Conservation (phyloP, 1,140 invertebrate genomes). For the Drosophila eugracilis region DNA sequence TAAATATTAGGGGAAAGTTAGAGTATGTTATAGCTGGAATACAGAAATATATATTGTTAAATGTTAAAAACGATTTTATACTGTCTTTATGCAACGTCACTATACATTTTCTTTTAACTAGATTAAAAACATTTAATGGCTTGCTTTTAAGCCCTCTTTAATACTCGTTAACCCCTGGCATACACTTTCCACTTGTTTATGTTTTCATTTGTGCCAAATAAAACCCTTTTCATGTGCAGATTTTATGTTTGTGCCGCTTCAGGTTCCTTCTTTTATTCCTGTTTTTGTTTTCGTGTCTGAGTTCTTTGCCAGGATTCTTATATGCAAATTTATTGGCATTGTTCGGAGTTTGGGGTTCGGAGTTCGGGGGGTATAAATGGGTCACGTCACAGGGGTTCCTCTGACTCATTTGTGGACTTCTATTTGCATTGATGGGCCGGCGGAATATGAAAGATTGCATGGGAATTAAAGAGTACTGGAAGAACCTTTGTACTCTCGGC, state of each 20-base stretch:
- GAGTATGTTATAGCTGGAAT: too few species aligned
- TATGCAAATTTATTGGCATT: slow-evolving; percentile 79
- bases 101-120: not conserved
- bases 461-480: slow-evolving; percentile 17
- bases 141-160: slow-evolving; percentile 1
- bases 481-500: slow-evolving; percentile 30
- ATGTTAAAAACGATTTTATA: too few species aligned
- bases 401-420: slow-evolving; percentile 27
- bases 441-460: slow-evolving; percentile 18
- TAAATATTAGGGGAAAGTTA: too few species aligned
- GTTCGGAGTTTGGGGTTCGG: slow-evolving; percentile 25
- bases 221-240: slow-evolving; percentile 70
- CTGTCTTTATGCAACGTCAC: too few species aligned
- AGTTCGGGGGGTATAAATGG: slow-evolving; percentile 34
- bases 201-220: slow-evolving; percentile 66
- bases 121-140: slow-evolving; percentile 2
- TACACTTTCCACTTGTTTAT: slow-evolving; percentile 52
- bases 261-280: slow-evolving; percentile 36
- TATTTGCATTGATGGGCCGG: slow-evolving; percentile 44
- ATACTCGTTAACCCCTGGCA: slow-evolving; percentile 9
- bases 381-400: slow-evolving; percentile 34
- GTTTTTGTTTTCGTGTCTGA: slow-evolving; percentile 18
- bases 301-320: slow-evolving; percentile 47
- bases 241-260: slow-evolving; percentile 60
- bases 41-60: too few species aligned